These are phyloP conservation scores for Protaetia brevitarsis DNA, from an alignment of 1,140 invertebrate species.

Conservation along the genomic window DNA sequence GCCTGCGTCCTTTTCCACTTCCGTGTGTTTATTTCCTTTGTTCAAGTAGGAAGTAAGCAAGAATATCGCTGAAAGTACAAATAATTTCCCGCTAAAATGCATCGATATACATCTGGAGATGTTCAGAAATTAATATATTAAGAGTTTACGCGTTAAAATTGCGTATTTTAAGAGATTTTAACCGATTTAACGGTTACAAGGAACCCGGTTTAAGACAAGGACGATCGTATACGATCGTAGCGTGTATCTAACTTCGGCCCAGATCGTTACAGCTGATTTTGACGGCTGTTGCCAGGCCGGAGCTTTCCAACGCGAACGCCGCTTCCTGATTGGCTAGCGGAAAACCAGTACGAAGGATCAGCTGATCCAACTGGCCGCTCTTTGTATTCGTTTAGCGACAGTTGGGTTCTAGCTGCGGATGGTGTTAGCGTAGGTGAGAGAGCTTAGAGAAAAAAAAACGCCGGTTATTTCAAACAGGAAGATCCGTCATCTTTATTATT, in stretches of 20 bases:
- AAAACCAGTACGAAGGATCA: constrained; percentile 35
- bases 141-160: background rate
- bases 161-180: background rate
- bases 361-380: constrained; percentile 36
- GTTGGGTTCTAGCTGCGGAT: constrained; percentile 18
- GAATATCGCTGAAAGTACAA: background rate
- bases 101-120: background rate
- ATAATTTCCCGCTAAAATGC: background rate
- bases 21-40: constrained; percentile 7
- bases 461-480: background rate
- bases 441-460: background rate
- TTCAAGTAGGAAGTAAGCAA: background rate
- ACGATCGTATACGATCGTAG: background rate
- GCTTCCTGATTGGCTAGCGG: constrained; percentile 36
- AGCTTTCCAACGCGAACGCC: constrained; percentile 33
- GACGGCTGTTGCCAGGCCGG: constrained; percentile 47
- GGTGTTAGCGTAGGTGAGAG: too few relatives aligned
- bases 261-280: constrained; percentile 48
- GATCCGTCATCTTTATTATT: background rate
- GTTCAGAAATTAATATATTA: background rate
- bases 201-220: constrained; percentile 1
- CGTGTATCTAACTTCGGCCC: background rate
- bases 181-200: background rate
- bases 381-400: constrained; percentile 34
- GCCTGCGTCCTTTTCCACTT: background rate